These are phyloP conservation scores for Meteorus colon DNA, from an alignment of 2,888 invertebrate genomes.

Conservation along the genomic window DNA sequence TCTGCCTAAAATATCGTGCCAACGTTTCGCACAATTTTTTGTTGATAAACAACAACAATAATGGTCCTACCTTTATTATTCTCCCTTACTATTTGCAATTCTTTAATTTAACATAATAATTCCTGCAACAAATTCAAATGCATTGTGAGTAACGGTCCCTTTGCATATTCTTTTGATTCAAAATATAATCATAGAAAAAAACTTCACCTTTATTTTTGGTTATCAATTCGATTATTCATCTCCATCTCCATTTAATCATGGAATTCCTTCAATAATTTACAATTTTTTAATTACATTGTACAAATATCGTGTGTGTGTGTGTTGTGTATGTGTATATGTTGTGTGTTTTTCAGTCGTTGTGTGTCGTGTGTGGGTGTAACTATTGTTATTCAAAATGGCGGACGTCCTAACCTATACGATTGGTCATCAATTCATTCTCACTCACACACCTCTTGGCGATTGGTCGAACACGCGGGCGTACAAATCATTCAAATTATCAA, in stretches of 20 bases:
- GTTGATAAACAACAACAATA: not conserved
- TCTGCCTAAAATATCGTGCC: not conserved
- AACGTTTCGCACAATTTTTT: not conserved
- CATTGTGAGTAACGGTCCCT: not conserved
- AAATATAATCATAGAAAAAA: not conserved
- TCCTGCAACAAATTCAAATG: not conserved
- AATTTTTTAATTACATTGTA: no score
- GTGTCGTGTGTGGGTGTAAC: no score
- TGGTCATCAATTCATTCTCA: no score
- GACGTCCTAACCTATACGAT: no score
- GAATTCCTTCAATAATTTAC: no score
- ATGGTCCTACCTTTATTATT: not conserved
- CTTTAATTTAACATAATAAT: not conserved
- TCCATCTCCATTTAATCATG: no score
- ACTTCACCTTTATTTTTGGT: not conserved
- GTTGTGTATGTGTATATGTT: no score
- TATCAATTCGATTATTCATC: not conserved
- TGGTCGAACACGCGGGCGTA: not conserved
- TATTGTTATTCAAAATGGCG: no score
- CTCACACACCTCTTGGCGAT: no score
- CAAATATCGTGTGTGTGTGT: no score
- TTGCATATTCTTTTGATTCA: not conserved
- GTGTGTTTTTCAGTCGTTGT: no score
- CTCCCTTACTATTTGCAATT: not conserved
- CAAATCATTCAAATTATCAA: not conserved